Evolutionary conservation across 23 tunicate species (phyloP).

Genomic region (Clavelina lepadiformis): DNA sequence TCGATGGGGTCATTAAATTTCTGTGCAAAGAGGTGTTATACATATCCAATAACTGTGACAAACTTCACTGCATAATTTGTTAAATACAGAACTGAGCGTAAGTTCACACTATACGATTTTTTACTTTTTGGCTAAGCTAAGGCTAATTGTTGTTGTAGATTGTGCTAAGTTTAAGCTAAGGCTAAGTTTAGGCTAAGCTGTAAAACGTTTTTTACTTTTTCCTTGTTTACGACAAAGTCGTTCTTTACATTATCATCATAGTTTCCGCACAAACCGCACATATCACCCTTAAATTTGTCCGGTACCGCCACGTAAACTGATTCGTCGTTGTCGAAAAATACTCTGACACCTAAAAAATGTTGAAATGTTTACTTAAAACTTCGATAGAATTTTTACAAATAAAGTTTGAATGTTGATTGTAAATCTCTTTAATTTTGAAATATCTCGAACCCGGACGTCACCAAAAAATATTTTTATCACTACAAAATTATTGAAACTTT

Average conservation of each 20-base stretch:
- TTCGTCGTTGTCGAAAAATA: constrained; percentile 56
- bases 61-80: no score
- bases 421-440: neutral
- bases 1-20: constrained; percentile 3
- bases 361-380: neutral
- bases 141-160: no score
- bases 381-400: neutral
- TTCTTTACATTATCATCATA: constrained; percentile 33
- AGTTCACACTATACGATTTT: no score
- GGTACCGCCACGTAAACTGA: constrained; percentile 41
- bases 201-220: constrained; percentile 26
- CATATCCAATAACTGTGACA: neutral
- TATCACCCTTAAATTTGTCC: constrained; percentile 21
- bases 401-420: neutral
- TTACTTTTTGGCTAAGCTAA: no score
- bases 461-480: neutral
- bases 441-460: neutral
- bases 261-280: constrained; percentile 82
- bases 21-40: neutral
- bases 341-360: constrained; percentile 34
- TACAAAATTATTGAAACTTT: neutral
- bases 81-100: no score
- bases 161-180: no score
- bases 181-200: no score
- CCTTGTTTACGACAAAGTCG: constrained; percentile 31